Evolutionary conservation across 2,888 invertebrate genomes (phyloP), one percentile per base, ranked within the genome.

Genomic region (Hydriomena furcata): DNA sequence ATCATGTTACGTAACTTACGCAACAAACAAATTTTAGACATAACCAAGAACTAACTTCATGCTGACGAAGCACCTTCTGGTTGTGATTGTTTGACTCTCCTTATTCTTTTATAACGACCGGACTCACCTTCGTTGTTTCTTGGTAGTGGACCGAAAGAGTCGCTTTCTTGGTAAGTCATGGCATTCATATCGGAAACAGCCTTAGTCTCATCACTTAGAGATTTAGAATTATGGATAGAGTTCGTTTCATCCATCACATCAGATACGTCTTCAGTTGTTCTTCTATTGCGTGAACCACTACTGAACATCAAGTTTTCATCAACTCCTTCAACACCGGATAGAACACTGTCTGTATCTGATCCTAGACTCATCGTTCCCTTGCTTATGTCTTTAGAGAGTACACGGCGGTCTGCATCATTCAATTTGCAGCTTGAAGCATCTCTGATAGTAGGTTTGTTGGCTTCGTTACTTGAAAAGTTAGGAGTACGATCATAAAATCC

Each of bases 401-500:
- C 24, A 40, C 52, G 27, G 12, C 27, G 48, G 13, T 47, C 52
- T 28, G 30, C 13, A 27, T 41, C 49, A 28, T 58, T 44, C 1
- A 47, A 27, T 35, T 52, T 52, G 28, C 27, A 48, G 32, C 32
- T 55, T 41, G 38, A 44, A 1, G 27, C 28, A 36, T 52, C 53
- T 25, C 12, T 41, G 20, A 37, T 23, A 13, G 23, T 8, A 6
- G 38, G 52, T 54, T 63, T 62, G 38, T 70, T 73, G 46, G 41
- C 60, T 41, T 77, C 73, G 10, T 67, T 47, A 24, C 32, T 47
- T 4, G 53, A 76, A 34, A 79, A 74, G 58, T 78, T 80, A 5
- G 83, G 76, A 31, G 79, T 74, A 4, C 82, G 75, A 54, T 91
- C 91, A 58, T 86, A 89, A 63, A 91, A 88, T 6, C 85, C 85